Evolutionary conservation across 2,797 vertebrate species (phyloP), one percentile per base, ranked within the genome.

Genomic region (Prionace glauca): DNA sequence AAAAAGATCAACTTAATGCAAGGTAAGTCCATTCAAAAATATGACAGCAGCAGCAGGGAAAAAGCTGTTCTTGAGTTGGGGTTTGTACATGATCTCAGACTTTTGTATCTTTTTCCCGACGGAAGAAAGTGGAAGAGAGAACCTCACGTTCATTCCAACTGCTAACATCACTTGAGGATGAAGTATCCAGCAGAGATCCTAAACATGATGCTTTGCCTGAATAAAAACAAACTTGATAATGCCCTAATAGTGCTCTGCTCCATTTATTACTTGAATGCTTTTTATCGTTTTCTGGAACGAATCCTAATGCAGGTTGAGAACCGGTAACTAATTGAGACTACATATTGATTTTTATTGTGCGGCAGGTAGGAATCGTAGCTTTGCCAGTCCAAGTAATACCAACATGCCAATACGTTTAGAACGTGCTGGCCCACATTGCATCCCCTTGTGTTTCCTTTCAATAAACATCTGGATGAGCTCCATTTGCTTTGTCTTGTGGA

Each of bases 261-360:
- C 0, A 60, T 90, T 16, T 90, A 62, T 90, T 62, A 62, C 56
- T 22, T 18, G 29, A 26, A n/a, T 60, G 26, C 3, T 20, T 90
- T 90, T 90, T 50, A 87, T 56, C 74, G 32, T 11, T 77, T n/a
- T 77, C 45, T 87, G 22, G 24, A 87, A 56, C 10, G 45, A 56
- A 26, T 56, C 24, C 32, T 60, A 32, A 90, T 16, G 26, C n/a
- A 67, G 90, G n/a, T 69, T 24, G n/a, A 26, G 90, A 92, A 69
- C 10, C 8, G 69, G n/a, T 41, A 11, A 69, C 20, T 20, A 69
- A 20, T 41, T 69, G 62, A 92, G 41, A 20, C 62, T 11, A 41
- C 36, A n/a, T 69, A 24, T 69, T 26, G 90, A 92, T 12, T 92
- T 92, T 92, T 41, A 92, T 67, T 92, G 67, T 92, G 90, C 11